Evolutionary conservation across 2,797 vertebrate genomes (phyloP).

Genomic region (Pangasius mekongensis): DNA sequence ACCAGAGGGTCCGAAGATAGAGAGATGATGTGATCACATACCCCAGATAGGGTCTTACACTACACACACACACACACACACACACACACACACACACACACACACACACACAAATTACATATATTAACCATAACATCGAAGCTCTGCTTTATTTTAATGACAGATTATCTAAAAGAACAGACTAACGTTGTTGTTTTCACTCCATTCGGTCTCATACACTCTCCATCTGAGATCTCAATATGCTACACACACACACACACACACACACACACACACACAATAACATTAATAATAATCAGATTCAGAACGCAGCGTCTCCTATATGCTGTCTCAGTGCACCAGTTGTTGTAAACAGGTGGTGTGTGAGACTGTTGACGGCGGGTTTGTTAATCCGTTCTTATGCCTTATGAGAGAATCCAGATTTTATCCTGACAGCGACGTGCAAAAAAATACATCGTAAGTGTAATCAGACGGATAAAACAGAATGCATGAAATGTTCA

Average conservation of each 20-base stretch:
- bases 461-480: not conserved
- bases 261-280: slow-evolving; percentile 12
- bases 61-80: slow-evolving; percentile 65
- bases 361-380: not conserved
- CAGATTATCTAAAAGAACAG: not conserved
- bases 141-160: not conserved
- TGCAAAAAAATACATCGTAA: not conserved
- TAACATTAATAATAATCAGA: not conserved
- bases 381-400: not conserved
- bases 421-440: not conserved
- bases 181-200: not conserved
- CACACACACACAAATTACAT: not conserved
- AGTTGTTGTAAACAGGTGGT: slow-evolving; percentile 22
- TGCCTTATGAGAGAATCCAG: not conserved
- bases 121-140: too few relatives aligned
- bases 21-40: slow-evolving; percentile 98
- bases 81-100: slow-evolving; percentile 36
- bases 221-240: not conserved
- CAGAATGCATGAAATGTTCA: not conserved
- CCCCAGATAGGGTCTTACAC: slow-evolving; percentile 97
- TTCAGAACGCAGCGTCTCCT: not conserved
- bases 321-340: not conserved
- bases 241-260: not conserved
- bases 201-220: too few relatives aligned
- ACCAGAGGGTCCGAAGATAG: slow-evolving; percentile 97